Evolutionary conservation across 2,888 invertebrate species (phyloP).

Genomic region (Melanargia galathea): DNA sequence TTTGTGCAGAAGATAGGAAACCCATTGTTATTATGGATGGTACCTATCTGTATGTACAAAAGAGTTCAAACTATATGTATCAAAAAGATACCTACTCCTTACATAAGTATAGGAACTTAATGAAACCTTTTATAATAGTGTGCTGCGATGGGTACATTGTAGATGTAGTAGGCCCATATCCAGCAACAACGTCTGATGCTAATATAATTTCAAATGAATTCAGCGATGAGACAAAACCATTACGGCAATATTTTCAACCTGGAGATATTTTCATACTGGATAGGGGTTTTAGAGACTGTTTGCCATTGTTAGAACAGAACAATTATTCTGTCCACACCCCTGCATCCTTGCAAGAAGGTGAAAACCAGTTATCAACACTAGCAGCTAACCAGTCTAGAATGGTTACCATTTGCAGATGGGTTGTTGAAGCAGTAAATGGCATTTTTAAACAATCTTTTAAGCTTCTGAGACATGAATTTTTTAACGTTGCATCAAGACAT

Average conservation of each 20-base stretch:
- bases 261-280: slow-evolving; percentile 27
- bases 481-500: slow-evolving; percentile 32
- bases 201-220: slow-evolving; percentile 22
- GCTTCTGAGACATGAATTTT: slow-evolving; percentile 33
- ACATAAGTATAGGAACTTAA: slow-evolving; percentile 32
- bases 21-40: not conserved
- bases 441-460: slow-evolving; percentile 39
- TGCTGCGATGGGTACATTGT: slow-evolving; percentile 41
- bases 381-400: slow-evolving; percentile 33
- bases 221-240: slow-evolving; percentile 21
- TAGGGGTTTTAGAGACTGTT: slow-evolving; percentile 26
- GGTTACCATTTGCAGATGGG: slow-evolving; percentile 40
- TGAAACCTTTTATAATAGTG: slow-evolving; percentile 43
- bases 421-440: slow-evolving; percentile 39
- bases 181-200: slow-evolving; percentile 32
- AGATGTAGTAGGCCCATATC: slow-evolving; percentile 40
- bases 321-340: slow-evolving; percentile 17
- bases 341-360: slow-evolving; percentile 16
- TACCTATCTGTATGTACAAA: not conserved
- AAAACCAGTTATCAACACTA: slow-evolving; percentile 21
- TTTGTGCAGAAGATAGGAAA: not conserved
- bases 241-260: slow-evolving; percentile 28
- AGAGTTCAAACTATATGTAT: not conserved
- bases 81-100: slow-evolving; percentile 38
- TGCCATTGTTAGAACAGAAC: slow-evolving; percentile 16